Evolutionary conservation across 2,797 vertebrate genomes (phyloP).

Genomic region (Rhodeus uyekii): DNA sequence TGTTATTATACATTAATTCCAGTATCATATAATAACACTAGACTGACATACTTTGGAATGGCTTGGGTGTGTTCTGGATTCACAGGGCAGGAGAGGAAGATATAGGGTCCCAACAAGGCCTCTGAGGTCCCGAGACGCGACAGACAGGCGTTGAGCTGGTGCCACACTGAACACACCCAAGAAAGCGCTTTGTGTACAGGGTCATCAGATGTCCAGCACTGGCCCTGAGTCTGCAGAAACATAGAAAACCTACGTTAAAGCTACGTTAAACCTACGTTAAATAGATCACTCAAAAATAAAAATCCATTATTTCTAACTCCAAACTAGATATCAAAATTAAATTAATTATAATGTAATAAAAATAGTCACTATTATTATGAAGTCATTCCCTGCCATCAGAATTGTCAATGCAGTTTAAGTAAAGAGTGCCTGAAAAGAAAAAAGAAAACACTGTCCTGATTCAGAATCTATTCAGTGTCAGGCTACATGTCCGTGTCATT

Average conservation of each 20-base stretch:
- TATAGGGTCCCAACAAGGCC: slow-evolving; percentile 87
- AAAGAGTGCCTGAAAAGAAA: background rate
- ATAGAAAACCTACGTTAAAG: background rate
- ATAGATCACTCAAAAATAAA: background rate
- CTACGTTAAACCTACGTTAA: background rate
- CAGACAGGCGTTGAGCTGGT: slow-evolving; percentile 91
- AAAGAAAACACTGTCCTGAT: background rate
- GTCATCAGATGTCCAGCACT: slow-evolving; percentile 76
- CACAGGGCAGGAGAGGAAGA: slow-evolving; percentile 91
- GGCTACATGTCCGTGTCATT: too few species aligned
- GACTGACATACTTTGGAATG: slow-evolving; percentile 81
- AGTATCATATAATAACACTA: background rate
- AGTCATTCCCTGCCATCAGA: too few species aligned
- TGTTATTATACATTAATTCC: background rate
- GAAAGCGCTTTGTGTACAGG: slow-evolving; percentile 78
- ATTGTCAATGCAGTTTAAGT: too few species aligned
- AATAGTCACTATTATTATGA: too few species aligned
- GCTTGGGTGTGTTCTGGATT: slow-evolving; percentile 78
- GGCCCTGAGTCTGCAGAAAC: slow-evolving; percentile 75
- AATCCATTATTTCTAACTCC: background rate
- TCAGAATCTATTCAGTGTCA: background rate
- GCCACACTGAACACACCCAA: slow-evolving; percentile 90
- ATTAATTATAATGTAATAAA: too few species aligned
- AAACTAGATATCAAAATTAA: background rate
- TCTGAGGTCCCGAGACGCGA: slow-evolving; percentile 88